These are phyloP conservation scores for Nowickia ferox DNA, from an alignment of 2,888 invertebrate species.

Conservation along the genomic window DNA sequence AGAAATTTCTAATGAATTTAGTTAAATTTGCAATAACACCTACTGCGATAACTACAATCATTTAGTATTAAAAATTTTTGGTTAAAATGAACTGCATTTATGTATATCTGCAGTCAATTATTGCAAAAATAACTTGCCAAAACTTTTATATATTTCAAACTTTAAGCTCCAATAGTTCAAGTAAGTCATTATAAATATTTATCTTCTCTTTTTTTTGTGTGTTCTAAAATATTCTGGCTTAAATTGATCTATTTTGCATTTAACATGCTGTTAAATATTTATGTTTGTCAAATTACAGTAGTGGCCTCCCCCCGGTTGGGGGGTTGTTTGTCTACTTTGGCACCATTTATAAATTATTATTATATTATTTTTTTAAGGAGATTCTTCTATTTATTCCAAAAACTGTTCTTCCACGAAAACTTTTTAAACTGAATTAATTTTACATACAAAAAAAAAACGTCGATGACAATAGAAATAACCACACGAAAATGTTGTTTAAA, in stretches of 20 bases:
- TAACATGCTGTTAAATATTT: slow-evolving; percentile 59
- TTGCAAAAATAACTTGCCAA: not conserved
- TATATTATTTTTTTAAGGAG: not conserved
- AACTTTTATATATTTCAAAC: not conserved
- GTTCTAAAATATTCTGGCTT: slow-evolving; percentile 13
- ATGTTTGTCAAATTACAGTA: slow-evolving; percentile 60
- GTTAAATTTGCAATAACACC: too few relatives aligned
- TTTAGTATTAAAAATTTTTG: too few relatives aligned
- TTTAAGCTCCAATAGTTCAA: not conserved
- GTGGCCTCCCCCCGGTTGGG: slow-evolving; percentile 4
- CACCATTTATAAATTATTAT: slow-evolving; percentile 36
- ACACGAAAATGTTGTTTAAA: slow-evolving; percentile 56
- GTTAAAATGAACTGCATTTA: too few relatives aligned
- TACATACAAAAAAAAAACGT: slow-evolving; percentile 28
- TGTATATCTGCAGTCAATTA: not conserved
- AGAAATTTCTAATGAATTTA: too few relatives aligned
- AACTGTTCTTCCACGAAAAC: slow-evolving; percentile 51
- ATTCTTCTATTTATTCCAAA: slow-evolving; percentile 3
- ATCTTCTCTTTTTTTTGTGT: not conserved
- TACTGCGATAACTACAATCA: too few relatives aligned
- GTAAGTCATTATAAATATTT: not conserved
- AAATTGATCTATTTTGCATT: slow-evolving; percentile 57
- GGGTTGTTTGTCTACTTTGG: not conserved
- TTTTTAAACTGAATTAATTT: slow-evolving; percentile 67
- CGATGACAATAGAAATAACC: slow-evolving; percentile 36